Evolutionary conservation across 1,140 invertebrate genomes (phyloP), one percentile per base, ranked within the genome.

Genomic region (Brachionus calyciflorus): DNA sequence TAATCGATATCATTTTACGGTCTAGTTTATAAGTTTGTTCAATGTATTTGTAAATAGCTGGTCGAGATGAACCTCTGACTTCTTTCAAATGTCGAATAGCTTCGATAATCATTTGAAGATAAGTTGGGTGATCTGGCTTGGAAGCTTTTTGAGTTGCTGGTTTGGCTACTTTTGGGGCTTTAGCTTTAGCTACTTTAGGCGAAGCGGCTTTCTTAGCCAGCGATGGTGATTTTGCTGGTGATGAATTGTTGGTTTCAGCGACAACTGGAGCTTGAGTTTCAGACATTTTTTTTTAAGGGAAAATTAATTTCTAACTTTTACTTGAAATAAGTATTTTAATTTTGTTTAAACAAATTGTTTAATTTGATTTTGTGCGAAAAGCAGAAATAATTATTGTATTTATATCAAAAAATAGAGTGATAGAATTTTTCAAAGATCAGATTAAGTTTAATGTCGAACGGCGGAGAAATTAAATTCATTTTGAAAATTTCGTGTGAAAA

Each of bases 31-130:
- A 73, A 14, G 26, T 73, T 9, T 49, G 28, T 73, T 51, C 6
- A 0, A 73, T 73, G 19, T 73, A 73, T 53, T 53, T 73, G 24
- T 73, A 51, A 6, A 73, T 73, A 51, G 69, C 44, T 3, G 33
- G 19, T 0, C 48, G 24, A 26, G 69, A 73, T 9, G 69, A 73
- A 33, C 69, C 69, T 49, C 21, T 49, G 10, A 55, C 5, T 14
- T 73, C 69, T 37, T 73, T 73, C 10, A 73, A 51, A 26, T 55
- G 46, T 0, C 51, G 48, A 73, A 73, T 73, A n/a, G 69, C 69
- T 17, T 73, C 69, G 6, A 73, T 30, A 21, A 73, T 73, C 69
- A 73, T 49, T 19, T 49, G 17, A 33, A 73, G 30, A 33, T 40
- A 73, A 30, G 69, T 21, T 0, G 69, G 69, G 17, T 30, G 69